Base-by-base conservation (phyloP, 2,888 invertebrate species). In the Taenaris catops region DNA sequence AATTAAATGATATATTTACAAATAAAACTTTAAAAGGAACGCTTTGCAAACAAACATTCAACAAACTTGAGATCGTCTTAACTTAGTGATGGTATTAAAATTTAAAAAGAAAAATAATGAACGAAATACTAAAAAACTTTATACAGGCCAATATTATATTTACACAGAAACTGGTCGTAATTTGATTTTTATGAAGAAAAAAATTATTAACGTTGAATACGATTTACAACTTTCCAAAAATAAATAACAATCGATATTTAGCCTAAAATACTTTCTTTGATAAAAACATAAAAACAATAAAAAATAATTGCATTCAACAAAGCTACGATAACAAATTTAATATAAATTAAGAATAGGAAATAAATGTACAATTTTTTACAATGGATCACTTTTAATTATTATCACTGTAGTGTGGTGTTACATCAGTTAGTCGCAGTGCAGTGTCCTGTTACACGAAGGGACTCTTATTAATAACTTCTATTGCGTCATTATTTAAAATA, bases 1-100 rank as follows among this genome's bases (percentile, higher is more conserved):
- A n/a, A n/a, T 68, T 76, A 73, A 55, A 58, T 58, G 60, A 74
- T 70, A 80, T 83, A 86, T 84, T 80, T 86, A 86, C 84, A 86
- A 81, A 83, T 84, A 83, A 86, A 86, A 81, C 83, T 83, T 84
- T 84, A 78, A 81, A 81, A 83, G 83, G 84, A 86, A 84, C 84
- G 83, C 84, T 84, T 84, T 81, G 80, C 79, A 84, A 84, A 83
- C 79, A 84, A 84, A 83, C 81, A 83, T 83, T 81, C 83, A 84
- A 84, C 83, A 83, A 81, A 83, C 79, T 83, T 84, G 84, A 84
- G 84, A 86, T 84, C 84, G 83, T 83, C 80, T 84, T 84, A 84
- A 81, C 75, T 72, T 84, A 81, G 75, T 74, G 81, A 83, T 83
- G 83, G 83, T 86, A 83, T 49, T 78, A 83, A 74, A 74, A 66